Evolutionary conservation across 2,113 vertebrate species (phyloP).

Genomic region (Myocastor coypus): DNA sequence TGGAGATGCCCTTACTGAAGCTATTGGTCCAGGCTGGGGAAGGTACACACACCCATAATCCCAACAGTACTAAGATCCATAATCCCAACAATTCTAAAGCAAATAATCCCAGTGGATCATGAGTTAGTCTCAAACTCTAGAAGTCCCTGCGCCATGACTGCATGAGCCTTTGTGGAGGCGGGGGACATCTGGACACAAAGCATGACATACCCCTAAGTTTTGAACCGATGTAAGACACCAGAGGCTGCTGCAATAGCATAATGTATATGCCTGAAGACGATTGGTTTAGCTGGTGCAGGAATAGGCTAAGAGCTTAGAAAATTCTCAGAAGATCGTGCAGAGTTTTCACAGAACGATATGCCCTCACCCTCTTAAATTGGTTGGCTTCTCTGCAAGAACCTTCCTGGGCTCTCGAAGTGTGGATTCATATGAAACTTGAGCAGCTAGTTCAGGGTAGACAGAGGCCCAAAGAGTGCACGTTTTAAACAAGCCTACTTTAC

Average conservation of each 20-base stretch:
- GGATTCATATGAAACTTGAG: not conserved
- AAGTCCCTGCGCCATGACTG: no score
- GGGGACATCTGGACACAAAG: no score
- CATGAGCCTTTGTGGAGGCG: no score
- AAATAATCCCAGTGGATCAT: no score
- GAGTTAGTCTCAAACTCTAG: no score
- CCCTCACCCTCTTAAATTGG: not conserved
- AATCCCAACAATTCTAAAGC: no score
- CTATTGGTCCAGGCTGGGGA: no score
- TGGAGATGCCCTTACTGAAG: not conserved
- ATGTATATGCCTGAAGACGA: not conserved
- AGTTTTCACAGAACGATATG: not conserved
- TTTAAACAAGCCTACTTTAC: not conserved
- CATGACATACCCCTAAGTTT: not conserved
- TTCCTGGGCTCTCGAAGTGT: not conserved
- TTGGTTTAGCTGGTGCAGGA: not conserved
- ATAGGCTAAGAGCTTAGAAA: not conserved
- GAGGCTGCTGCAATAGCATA: not conserved
- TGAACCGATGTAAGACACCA: not conserved
- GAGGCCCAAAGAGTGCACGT: not conserved
- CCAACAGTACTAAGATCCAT: no score
- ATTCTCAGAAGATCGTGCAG: not conserved
- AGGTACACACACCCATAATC: no score
- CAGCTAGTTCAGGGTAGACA: not conserved
- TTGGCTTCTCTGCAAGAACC: accelerated